Evolutionary conservation across 1,140 invertebrate genomes (phyloP).

Genomic region (Temnothorax nylanderi): DNA sequence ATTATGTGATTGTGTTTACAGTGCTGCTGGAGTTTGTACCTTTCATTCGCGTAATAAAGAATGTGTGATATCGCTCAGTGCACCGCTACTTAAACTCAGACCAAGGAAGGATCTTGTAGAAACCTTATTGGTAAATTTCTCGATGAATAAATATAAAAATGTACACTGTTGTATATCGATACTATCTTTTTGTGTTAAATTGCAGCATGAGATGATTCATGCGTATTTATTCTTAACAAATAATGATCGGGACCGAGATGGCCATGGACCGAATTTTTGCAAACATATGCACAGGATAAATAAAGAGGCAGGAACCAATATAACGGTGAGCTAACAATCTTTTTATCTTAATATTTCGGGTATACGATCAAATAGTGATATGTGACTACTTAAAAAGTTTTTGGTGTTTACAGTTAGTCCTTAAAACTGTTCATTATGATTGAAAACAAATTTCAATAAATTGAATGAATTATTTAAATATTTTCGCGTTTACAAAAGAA

Average conservation of each 20-base stretch:
- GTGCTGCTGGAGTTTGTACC: conserved; percentile 93
- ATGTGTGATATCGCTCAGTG: conserved; percentile 94
- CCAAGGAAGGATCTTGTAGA: conserved; percentile 97
- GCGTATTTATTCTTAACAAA: conserved; percentile 97
- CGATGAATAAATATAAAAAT: conserved; percentile 7
- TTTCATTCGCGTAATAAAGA: conserved; percentile 92
- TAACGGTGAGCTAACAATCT: conserved; percentile 88
- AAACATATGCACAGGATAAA: conserved; percentile 98
- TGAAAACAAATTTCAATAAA: not conserved
- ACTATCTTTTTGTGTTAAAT: conserved; percentile 70
- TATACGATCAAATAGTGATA: not conserved
- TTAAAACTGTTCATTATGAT: not conserved
- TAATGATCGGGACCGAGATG: conserved; percentile 93
- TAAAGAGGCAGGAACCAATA: conserved; percentile 93
- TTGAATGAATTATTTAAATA: not conserved
- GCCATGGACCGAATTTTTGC: conserved; percentile 97
- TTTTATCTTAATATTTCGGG: not conserved
- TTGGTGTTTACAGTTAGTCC: not conserved
- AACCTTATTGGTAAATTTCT: conserved; percentile 92
- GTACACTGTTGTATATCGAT: not conserved
- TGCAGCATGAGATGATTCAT: conserved; percentile 99
- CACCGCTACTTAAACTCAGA: conserved; percentile 95
- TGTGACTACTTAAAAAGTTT: not conserved
- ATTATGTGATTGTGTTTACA: conserved; percentile 76
- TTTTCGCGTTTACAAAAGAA: not conserved